A percentile compares a stretch with the other conserved stretches of the same genome.
These are phyloP conservation scores for Plemyria rubiginata DNA, from an alignment of 2,888 invertebrate genomes.

Conservation along the genomic window DNA sequence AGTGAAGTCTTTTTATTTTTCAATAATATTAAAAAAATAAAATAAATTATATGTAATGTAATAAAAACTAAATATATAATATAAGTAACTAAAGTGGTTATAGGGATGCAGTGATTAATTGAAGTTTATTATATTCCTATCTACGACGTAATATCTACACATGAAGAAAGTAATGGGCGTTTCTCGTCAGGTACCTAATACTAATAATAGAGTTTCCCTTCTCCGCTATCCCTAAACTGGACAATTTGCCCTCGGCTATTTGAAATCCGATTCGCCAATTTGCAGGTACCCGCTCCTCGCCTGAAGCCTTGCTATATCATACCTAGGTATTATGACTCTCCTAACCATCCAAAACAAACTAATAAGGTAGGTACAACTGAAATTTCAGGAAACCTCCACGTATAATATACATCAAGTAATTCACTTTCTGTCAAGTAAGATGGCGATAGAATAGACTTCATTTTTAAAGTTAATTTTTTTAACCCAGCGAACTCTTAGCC, in stretches of 20 bases:
- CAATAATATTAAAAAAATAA: no score
- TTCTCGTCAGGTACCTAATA: not conserved
- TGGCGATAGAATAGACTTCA: no score
- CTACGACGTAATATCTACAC: not conserved
- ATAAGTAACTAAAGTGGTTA: no score
- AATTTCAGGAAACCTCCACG: not conserved
- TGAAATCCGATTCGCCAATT: slow-evolving; percentile 31
- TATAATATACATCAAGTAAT: not conserved
- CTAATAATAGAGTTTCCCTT: not conserved
- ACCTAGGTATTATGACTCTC: not conserved
- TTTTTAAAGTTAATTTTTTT: no score
- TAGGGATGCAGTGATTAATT: no score
- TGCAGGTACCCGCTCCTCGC: slow-evolving; percentile 11
- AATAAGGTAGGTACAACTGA: not conserved
- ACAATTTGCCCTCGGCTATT: slow-evolving; percentile 28
- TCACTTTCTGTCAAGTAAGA: no score
- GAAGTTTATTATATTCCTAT: no score
- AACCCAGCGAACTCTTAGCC: no score
- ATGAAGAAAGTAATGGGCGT: no score
- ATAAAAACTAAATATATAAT: no score
- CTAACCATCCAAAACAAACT: slow-evolving; percentile 3
- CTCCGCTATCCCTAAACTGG: slow-evolving; percentile 20
- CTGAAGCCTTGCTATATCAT: slow-evolving; percentile 8
- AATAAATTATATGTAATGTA: no score
- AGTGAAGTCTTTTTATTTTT: no score